Evolutionary conservation across 2,113 vertebrate species (phyloP).

Genomic region (human): DNA sequence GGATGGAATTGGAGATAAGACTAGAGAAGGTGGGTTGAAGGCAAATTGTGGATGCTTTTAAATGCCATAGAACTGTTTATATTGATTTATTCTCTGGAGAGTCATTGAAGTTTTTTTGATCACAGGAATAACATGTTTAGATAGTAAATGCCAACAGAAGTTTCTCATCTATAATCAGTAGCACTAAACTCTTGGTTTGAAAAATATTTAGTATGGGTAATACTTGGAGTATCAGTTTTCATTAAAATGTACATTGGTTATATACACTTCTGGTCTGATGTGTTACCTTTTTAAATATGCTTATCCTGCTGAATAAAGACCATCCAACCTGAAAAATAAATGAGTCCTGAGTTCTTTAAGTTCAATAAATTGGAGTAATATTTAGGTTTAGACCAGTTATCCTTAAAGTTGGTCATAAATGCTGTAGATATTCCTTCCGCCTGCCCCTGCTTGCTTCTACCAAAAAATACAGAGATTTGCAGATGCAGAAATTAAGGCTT

Average conservation of each 20-base stretch:
- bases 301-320: background rate
- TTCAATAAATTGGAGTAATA: background rate
- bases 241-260: background rate
- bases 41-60: background rate
- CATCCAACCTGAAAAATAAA: background rate
- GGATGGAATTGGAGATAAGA: background rate
- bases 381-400: background rate
- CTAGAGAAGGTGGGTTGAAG: background rate
- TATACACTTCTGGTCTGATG: background rate
- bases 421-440: background rate
- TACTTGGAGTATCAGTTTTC: conserved; percentile 34
- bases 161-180: background rate
- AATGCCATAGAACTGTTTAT: background rate
- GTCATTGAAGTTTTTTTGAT: background rate
- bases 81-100: background rate
- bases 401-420: background rate
- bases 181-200: background rate
- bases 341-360: background rate
- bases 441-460: background rate
- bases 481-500: background rate
- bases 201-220: background rate
- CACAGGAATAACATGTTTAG: background rate
- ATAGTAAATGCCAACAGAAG: background rate
- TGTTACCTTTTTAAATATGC: background rate
- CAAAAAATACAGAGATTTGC: background rate